Percentiles rank a stretch among this genome's conserved stretches.
phyloP scores from a whole-genome alignment of 1,140 invertebrate species.

The Ceratosolen fusciceps region DNA sequence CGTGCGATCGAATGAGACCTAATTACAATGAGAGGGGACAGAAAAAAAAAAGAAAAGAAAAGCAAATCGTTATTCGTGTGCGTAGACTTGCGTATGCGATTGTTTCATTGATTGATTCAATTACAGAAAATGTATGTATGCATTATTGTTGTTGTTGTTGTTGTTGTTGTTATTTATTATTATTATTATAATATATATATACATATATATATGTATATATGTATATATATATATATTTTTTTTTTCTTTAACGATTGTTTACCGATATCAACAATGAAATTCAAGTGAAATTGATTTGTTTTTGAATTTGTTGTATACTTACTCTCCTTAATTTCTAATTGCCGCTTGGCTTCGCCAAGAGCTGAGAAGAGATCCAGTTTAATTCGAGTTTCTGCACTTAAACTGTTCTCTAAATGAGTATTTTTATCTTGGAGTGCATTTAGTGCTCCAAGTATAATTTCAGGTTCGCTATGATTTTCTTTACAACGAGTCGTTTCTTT shows the following conservation, averaged over 20 bases:
- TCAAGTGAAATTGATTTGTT: too few species aligned
- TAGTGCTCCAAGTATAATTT: slow-evolving; percentile 85
- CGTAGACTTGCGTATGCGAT: too few species aligned
- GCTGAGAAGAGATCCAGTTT: slow-evolving; percentile 97
- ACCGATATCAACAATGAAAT: too few species aligned
- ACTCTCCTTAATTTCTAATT: slow-evolving; percentile 94
- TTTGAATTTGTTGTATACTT: too few species aligned
- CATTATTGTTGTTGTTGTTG: too few species aligned
- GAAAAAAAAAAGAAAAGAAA: slow-evolving; percentile 30
- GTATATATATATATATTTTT: too few species aligned
- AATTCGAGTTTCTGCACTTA: slow-evolving; percentile 95
- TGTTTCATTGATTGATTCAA: too few species aligned
- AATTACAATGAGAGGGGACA: slow-evolving; percentile 29
- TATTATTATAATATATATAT: too few species aligned
- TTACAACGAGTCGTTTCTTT: slow-evolving; percentile 71
- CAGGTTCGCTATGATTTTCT: slow-evolving; percentile 83
- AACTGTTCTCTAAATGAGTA: slow-evolving; percentile 88
- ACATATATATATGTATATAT: too few species aligned
- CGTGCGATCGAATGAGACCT: slow-evolving; percentile 72
- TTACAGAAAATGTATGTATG: too few species aligned
- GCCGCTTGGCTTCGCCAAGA: slow-evolving; percentile 93
- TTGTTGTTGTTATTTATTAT: too few species aligned
- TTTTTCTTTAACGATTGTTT: too few species aligned
- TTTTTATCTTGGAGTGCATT: slow-evolving; percentile 90
- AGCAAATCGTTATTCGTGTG: background rate